phyloP scores from a whole-genome alignment of 2,113 vertebrate species.

The Cebus imitator region DNA sequence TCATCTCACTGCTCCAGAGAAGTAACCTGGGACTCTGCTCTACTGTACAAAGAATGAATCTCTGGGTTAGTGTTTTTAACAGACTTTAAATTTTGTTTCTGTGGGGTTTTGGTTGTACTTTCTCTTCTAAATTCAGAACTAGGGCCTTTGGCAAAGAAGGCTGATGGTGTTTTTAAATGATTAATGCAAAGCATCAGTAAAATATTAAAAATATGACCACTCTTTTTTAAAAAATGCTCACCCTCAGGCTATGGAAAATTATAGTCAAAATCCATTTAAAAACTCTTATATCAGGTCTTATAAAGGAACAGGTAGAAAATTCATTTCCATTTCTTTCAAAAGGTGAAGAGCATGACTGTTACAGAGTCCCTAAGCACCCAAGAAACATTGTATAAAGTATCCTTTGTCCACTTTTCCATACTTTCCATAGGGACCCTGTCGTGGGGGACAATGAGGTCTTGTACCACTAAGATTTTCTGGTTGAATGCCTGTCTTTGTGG shows the following conservation, averaged over 20 bases:
- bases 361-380: not conserved
- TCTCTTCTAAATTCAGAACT: slow-evolving; percentile 48
- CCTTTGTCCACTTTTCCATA: not conserved
- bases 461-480: not conserved
- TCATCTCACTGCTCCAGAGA: slow-evolving; percentile 20
- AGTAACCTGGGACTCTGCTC: not conserved
- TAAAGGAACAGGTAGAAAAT: slow-evolving; percentile 31
- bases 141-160: slow-evolving; percentile 35
- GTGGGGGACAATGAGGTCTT: not conserved
- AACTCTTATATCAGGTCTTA: not conserved
- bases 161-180: slow-evolving; percentile 70
- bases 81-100: slow-evolving; percentile 39
- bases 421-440: not conserved
- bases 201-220: slow-evolving; percentile 35
- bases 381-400: too few relatives aligned
- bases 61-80: not conserved
- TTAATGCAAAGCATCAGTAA: slow-evolving; percentile 53
- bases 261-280: slow-evolving; percentile 41
- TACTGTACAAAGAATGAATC: not conserved
- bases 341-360: not conserved
- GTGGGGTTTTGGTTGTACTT: not conserved
- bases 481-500: not conserved
- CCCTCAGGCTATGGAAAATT: slow-evolving; percentile 2
- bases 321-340: slow-evolving; percentile 38
- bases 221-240: slow-evolving; percentile 40